A percentile compares a stretch with the other conserved stretches of the same genome.
Conservation (phyloP, 2,888 invertebrate genomes). For the Drosophila suboccidentalis region DNA sequence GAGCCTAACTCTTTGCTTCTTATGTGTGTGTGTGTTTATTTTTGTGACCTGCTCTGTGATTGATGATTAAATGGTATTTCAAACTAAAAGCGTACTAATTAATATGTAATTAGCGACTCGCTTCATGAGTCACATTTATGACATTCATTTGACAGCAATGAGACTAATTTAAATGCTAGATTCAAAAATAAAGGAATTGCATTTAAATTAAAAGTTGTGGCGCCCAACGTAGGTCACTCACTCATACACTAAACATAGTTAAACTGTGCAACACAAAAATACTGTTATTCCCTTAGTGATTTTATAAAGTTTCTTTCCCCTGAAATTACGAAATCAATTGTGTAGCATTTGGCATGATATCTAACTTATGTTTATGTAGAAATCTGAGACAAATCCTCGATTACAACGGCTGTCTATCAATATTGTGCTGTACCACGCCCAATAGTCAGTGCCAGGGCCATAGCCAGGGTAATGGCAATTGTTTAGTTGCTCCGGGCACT, state of each 20-base stretch:
- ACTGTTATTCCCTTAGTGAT: background rate
- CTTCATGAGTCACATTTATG: slow-evolving; percentile 15
- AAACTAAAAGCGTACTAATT: slow-evolving; percentile 58
- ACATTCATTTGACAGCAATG: slow-evolving; percentile 50
- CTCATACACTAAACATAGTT: no score
- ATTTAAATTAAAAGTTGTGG: slow-evolving; percentile 4
- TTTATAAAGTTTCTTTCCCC: slow-evolving; percentile 11
- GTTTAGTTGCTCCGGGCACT: slow-evolving; percentile 46
- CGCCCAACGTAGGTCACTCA: background rate
- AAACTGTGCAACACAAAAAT: no score
- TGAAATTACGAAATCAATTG: slow-evolving; percentile 7
- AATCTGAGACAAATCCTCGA: slow-evolving; percentile 21
- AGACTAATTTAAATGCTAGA: slow-evolving; percentile 21
- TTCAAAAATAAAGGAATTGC: background rate
- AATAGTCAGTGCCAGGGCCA: background rate
- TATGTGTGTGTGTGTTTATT: slow-evolving; percentile 7
- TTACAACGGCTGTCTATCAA: slow-evolving; percentile 28
- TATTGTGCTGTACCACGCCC: slow-evolving; percentile 25
- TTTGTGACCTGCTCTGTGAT: slow-evolving; percentile 42
- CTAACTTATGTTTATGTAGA: slow-evolving; percentile 30
- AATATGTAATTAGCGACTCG: slow-evolving; percentile 52
- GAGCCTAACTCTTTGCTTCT: slow-evolving; percentile 3
- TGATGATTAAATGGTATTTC: slow-evolving; percentile 52
- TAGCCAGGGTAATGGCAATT: slow-evolving; percentile 18
- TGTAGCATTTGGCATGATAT: slow-evolving; percentile 12